These are phyloP conservation scores for Temnothorax rugatulus DNA, from an alignment of 2,888 invertebrate genomes.

Conservation along the genomic window DNA sequence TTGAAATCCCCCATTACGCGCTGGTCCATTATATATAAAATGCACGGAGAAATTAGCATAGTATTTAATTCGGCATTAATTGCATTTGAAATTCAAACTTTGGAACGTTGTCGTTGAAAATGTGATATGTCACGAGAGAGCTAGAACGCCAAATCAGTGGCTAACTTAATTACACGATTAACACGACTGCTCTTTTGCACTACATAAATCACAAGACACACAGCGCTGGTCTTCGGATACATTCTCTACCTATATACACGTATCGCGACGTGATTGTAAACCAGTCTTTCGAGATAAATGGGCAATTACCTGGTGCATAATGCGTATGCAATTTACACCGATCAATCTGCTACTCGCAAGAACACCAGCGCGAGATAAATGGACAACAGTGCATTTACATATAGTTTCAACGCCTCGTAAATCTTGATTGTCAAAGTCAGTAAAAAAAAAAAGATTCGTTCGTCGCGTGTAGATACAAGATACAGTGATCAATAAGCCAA, in stretches of 20 bases:
- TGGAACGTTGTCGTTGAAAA: slow-evolving; percentile 36
- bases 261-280: slow-evolving; percentile 32
- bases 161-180: slow-evolving; percentile 49
- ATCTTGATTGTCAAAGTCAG: background rate
- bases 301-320: slow-evolving; percentile 52
- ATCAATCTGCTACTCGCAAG: slow-evolving; percentile 52
- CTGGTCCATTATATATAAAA: slow-evolving; percentile 12
- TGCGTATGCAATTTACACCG: slow-evolving; percentile 53
- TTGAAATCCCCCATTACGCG: slow-evolving; percentile 36
- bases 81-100: slow-evolving; percentile 54
- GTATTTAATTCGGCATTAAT: slow-evolving; percentile 52
- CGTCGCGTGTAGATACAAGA: background rate
- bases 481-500: background rate
- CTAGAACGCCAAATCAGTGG: slow-evolving; percentile 22
- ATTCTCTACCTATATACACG: slow-evolving; percentile 19
- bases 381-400: background rate
- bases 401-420: background rate
- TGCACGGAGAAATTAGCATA: slow-evolving; percentile 30
- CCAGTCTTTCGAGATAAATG: slow-evolving; percentile 52
- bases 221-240: slow-evolving; percentile 31
- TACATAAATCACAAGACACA: slow-evolving; percentile 53
- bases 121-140: slow-evolving; percentile 39
- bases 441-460: background rate
- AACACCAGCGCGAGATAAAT: slow-evolving; percentile 23
- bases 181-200: slow-evolving; percentile 51